Base-by-base conservation (phyloP, 2,888 invertebrate species). In the Drymonia ruficornis region DNA sequence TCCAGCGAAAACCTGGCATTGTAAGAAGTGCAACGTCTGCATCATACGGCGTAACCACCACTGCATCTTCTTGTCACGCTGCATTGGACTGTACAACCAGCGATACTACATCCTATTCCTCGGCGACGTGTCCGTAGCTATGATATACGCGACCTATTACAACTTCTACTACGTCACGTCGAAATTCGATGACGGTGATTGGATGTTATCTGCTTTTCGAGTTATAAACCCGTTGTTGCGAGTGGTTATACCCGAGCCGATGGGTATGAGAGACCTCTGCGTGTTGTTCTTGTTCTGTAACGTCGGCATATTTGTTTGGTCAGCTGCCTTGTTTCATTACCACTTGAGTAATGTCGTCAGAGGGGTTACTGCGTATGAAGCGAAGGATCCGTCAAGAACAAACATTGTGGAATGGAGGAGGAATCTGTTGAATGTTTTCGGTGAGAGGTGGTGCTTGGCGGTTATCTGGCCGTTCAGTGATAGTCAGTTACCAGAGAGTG, bases 1-100 rank as follows among this genome's bases (percentile, higher is more conserved):
- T 4, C 96, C 97, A 0, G 95, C 96, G 1, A 93, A 97, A 40
- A 95, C 97, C 1, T 97, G 97, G 95, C 99, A 99, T 78, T 99
- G 99, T 75, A 91, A 91, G 36, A 93, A 89, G 0, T 99, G 99
- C 83, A 93, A 96, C 49, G 90, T 93, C 0, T 99, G 99, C 78
- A 95, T 98, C 50, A 75, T 96, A 4, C 96, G 96, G 72, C 91
- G 98, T 59, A 98, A 97, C 75, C 97, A 97, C 82, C 96, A 97
- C 77, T 97, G 98, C 78, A 94, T 95, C 59, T 97, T 98, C 82
- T 95, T 96, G 0, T 96, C 96, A 1, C 95, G 95, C 67, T 98
- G 98, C 83, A 93, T 98, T 52, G 98, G 98, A 11, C 94, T 96
- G 70, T 84, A 93, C 66, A 98, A 98, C 82, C 95, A 96, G 65